Conservation (phyloP, 1,140 invertebrate genomes). For the Pseudomyrmex sp. region DNA sequence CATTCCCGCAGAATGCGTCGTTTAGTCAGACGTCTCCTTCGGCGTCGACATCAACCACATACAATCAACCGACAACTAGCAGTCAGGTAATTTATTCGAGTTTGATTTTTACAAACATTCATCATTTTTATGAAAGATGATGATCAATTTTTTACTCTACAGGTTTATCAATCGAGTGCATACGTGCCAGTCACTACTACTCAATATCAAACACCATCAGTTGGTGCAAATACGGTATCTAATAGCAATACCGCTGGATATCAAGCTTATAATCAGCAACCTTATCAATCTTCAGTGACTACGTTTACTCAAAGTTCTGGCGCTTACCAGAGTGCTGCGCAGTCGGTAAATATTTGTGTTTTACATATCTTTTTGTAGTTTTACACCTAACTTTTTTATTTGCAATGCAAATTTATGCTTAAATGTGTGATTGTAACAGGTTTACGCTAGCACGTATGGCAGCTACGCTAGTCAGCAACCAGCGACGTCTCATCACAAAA, state of each 20-base stretch:
- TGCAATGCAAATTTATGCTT: background rate
- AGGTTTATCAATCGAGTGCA: slow-evolving; percentile 81
- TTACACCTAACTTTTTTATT: background rate
- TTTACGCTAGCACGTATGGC: slow-evolving; percentile 81
- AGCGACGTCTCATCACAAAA: slow-evolving; percentile 84
- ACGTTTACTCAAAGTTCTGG: slow-evolving; percentile 82
- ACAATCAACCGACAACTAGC: slow-evolving; percentile 81
- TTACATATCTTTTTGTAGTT: background rate
- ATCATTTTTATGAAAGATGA: background rate
- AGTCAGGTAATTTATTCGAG: slow-evolving; percentile 77
- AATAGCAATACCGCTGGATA: slow-evolving; percentile 79
- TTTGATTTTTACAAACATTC: background rate
- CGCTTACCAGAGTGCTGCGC: slow-evolving; percentile 81
- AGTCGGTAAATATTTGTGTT: slow-evolving; percentile 76
- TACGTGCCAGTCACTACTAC: slow-evolving; percentile 82
- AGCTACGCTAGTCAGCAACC: slow-evolving; percentile 80
- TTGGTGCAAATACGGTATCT: slow-evolving; percentile 79
- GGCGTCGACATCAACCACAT: slow-evolving; percentile 77
- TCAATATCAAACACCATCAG: slow-evolving; percentile 81
- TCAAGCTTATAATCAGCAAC: slow-evolving; percentile 82
- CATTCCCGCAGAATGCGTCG: slow-evolving; percentile 82
- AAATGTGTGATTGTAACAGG: slow-evolving; percentile 65
- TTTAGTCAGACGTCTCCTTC: slow-evolving; percentile 82
- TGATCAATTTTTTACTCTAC: slow-evolving; percentile 4
- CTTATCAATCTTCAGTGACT: slow-evolving; percentile 83